Conservation (phyloP, 2,888 invertebrate species). For the Congeria kusceri region DNA sequence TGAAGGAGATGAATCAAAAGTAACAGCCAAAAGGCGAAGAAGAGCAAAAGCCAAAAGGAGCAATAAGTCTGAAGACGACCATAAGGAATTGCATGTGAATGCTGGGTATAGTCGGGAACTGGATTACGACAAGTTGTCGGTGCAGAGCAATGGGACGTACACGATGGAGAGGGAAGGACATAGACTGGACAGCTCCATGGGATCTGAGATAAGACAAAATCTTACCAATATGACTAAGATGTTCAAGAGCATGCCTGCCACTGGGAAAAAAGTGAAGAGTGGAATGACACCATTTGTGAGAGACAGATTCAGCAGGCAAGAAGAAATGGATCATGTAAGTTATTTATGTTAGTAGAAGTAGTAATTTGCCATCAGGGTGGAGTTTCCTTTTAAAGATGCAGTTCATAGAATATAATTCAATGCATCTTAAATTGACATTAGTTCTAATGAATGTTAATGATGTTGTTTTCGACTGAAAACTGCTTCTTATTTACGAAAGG, state of each 20-base stretch:
- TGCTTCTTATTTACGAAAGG: too few species aligned
- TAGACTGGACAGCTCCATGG: neutral
- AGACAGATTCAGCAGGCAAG: conserved; percentile 14
- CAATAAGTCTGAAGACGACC: conserved; percentile 25
- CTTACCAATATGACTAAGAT: conserved; percentile 31
- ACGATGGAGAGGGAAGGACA: conserved; percentile 44
- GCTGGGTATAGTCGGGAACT: neutral
- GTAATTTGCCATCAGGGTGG: too few species aligned
- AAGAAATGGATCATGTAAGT: conserved; percentile 47
- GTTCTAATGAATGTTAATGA: too few species aligned
- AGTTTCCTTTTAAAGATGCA: too few species aligned
- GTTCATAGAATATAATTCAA: too few species aligned
- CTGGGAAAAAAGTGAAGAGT: neutral
- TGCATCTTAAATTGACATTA: too few species aligned
- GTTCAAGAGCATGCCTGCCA: conserved; percentile 34
- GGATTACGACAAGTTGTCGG: conserved; percentile 23
- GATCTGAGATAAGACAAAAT: conserved; percentile 24
- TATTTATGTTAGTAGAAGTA: too few species aligned
- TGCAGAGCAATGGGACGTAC: conserved; percentile 72
- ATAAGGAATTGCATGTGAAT: neutral
- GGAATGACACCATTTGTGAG: conserved; percentile 8
- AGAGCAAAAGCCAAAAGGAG: conserved; percentile 16
- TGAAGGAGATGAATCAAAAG: neutral
- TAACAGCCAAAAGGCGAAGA: neutral
- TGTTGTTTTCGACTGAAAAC: too few species aligned